Conservation (phyloP, 2,888 invertebrate species). For the Phaonia tiefii region DNA sequence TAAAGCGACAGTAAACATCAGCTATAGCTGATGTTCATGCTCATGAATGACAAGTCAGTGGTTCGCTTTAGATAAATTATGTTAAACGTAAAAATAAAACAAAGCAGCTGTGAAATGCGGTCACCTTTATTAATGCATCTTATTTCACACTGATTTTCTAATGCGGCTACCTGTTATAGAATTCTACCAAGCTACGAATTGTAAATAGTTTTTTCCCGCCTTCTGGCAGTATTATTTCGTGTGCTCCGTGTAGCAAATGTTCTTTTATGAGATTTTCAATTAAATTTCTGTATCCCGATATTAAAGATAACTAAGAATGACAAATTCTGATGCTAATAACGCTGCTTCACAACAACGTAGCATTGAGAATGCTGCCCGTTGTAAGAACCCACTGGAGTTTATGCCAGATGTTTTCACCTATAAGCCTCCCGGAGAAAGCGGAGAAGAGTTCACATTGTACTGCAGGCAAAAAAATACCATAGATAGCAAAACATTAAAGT, state of each 20-base stretch:
- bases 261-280: background rate
- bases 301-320: slow-evolving; percentile 69
- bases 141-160: too few species aligned
- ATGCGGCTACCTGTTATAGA: too few species aligned
- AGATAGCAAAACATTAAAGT: slow-evolving; percentile 77
- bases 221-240: slow-evolving; percentile 27
- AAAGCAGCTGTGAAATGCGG: too few species aligned
- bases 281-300: background rate
- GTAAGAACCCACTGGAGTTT: slow-evolving; percentile 77
- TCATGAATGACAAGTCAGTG: too few species aligned
- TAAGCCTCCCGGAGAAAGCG: slow-evolving; percentile 68
- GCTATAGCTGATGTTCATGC: too few species aligned
- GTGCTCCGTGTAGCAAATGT: background rate
- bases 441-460: slow-evolving; percentile 73
- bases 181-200: slow-evolving; percentile 36
- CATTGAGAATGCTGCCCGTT: slow-evolving; percentile 77
- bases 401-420: slow-evolving; percentile 73
- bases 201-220: slow-evolving; percentile 53
- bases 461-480: slow-evolving; percentile 77
- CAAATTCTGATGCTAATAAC: slow-evolving; percentile 71
- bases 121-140: too few species aligned
- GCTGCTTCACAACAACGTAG: slow-evolving; percentile 76
- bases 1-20: too few species aligned
- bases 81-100: too few species aligned
- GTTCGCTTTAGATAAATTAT: too few species aligned